Percentiles rank a stretch among this genome's conserved stretches.
These are phyloP conservation scores for Ianthella basta DNA, from an alignment of 37 sponge, comb jelly and placozoan genomes.

Conservation along the genomic window DNA sequence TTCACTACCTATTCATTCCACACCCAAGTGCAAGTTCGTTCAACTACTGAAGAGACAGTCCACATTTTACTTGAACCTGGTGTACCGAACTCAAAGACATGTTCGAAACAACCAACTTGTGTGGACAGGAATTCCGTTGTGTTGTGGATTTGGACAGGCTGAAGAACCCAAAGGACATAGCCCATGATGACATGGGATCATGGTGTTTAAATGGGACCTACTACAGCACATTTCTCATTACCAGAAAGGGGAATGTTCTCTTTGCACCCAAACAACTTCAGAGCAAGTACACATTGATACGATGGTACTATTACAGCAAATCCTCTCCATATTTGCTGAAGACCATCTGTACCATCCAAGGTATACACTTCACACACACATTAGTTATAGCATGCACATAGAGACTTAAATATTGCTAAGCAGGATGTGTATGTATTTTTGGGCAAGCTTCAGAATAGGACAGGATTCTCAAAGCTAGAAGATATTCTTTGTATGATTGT, in stretches of 20 bases:
- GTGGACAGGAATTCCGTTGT: neutral
- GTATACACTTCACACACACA: too few relatives aligned
- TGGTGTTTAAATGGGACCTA: constrained; percentile 19
- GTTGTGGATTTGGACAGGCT: neutral
- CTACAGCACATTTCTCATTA: neutral
- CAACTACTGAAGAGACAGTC: neutral
- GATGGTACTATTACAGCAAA: neutral
- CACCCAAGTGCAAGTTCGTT: neutral
- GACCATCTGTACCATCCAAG: neutral
- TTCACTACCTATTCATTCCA: constrained; percentile 4
- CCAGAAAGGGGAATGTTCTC: neutral
- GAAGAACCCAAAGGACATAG: constrained; percentile 13
- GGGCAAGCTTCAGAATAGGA: too few relatives aligned
- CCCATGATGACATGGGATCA: constrained; percentile 22
- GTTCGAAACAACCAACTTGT: constrained; percentile 18
- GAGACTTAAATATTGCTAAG: too few relatives aligned
- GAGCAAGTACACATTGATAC: neutral
- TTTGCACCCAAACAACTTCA: constrained; percentile 3
- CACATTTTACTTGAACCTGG: neutral
- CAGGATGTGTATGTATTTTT: too few relatives aligned
- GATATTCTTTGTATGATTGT: too few relatives aligned
- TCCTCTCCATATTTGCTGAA: neutral
- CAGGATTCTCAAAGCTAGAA: too few relatives aligned
- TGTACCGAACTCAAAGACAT: neutral
- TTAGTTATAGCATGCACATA: too few relatives aligned